Conservation (phyloP, 2,888 invertebrate species). For the Eupithecia inturbata region DNA sequence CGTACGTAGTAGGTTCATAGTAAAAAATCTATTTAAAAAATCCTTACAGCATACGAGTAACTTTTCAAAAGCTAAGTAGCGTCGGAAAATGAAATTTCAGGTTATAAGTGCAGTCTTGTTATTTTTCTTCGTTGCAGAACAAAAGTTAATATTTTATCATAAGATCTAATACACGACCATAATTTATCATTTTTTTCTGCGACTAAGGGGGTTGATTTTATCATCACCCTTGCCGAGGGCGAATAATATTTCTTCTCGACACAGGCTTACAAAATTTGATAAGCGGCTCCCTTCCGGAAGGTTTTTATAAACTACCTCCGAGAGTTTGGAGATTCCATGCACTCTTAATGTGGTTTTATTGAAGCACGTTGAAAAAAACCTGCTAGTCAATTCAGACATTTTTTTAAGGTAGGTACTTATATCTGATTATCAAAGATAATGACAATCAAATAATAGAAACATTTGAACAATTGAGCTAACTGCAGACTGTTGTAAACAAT, state of each 20-base stretch:
- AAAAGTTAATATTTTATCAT: conserved; percentile 16
- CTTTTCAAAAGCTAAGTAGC: not conserved
- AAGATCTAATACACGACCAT: conserved; percentile 43
- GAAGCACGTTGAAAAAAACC: too few species aligned
- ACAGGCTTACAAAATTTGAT: conserved; percentile 48
- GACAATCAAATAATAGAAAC: too few species aligned
- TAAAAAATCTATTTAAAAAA: too few species aligned
- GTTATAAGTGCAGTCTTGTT: not conserved
- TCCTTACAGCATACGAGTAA: not conserved
- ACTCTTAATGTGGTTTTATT: too few species aligned
- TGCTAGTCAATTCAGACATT: not conserved
- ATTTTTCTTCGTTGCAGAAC: not conserved
- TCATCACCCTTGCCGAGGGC: conserved; percentile 47
- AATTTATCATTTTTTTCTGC: conserved; percentile 61
- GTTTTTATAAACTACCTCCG: conserved; percentile 10
- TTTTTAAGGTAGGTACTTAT: too few species aligned
- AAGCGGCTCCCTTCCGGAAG: conserved; percentile 34
- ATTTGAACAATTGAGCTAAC: too few species aligned
- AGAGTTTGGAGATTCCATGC: not conserved
- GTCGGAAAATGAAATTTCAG: not conserved
- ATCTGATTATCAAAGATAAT: too few species aligned
- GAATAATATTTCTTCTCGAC: conserved; percentile 51
- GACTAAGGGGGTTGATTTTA: conserved; percentile 57
- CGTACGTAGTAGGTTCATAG: not conserved
- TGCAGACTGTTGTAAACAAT: too few species aligned